These are phyloP conservation scores for Pogonophryne albipinna DNA, from an alignment of 2,797 vertebrate genomes.

Conservation along the genomic window DNA sequence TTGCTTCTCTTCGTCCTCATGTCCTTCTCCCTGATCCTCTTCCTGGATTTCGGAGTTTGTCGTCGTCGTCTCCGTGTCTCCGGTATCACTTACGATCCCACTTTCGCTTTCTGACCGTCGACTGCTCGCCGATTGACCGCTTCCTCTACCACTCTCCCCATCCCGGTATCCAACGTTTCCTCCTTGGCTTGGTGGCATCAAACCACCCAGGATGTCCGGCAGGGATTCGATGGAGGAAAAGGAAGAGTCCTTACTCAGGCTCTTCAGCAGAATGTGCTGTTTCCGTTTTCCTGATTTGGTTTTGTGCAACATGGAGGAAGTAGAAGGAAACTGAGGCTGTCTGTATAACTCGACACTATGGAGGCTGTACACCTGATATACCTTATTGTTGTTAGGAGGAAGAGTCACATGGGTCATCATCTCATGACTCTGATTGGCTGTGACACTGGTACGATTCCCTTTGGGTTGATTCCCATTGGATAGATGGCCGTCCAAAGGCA, in stretches of 20 bases:
- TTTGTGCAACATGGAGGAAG: slow-evolving; percentile 56
- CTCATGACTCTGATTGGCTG: not conserved
- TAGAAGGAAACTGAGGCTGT: slow-evolving; percentile 76
- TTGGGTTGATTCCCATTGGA: not conserved
- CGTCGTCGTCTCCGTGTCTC: slow-evolving; percentile 87
- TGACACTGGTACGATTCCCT: not conserved
- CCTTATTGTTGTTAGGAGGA: slow-evolving; percentile 50
- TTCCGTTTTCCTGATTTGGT: slow-evolving; percentile 68
- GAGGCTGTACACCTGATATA: slow-evolving; percentile 94
- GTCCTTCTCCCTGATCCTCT: slow-evolving; percentile 46
- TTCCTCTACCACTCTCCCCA: slow-evolving; percentile 63
- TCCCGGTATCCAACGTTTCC: slow-evolving; percentile 1
- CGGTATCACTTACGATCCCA: slow-evolving; percentile 92
- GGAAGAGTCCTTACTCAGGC: slow-evolving; percentile 91
- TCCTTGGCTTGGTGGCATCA: slow-evolving; percentile 42
- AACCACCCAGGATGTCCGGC: slow-evolving; percentile 89
- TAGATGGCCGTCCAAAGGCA: not conserved
- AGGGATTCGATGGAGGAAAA: slow-evolving; percentile 94
- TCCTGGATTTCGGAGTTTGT: slow-evolving; percentile 87
- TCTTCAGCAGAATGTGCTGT: slow-evolving; percentile 86
- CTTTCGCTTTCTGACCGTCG: slow-evolving; percentile 94
- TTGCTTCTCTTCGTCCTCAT: slow-evolving; percentile 26
- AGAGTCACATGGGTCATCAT: not conserved
- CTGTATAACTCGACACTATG: slow-evolving; percentile 89
- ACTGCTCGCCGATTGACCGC: slow-evolving; percentile 75